Base-by-base conservation (phyloP, 1,140 invertebrate species). In the Pantala flavescens region DNA sequence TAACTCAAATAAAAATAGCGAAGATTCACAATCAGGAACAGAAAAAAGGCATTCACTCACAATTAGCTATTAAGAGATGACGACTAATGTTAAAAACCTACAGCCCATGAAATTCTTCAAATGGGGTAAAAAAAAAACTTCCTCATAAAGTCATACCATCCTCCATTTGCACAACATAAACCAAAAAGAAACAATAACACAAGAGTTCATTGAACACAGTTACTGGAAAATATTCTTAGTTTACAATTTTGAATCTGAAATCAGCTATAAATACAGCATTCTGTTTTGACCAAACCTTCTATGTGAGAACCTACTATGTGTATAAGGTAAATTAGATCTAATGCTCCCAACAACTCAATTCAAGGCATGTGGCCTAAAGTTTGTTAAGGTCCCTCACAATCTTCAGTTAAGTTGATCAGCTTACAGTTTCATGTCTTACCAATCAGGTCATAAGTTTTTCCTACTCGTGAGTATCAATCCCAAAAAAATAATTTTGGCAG, bases 401-500 rank as follows among this genome's bases (percentile, higher is more conserved):
- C 28, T 36, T 36, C 28, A 36, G 28, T 36, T 36, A 36, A 19
- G 49, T 63, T 63, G 16, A 63, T 63, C 49, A 63, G 49, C 49
- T 12, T 63, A 63, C 49, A 63, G 16, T 63, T 63, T 21, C 49
- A 16, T 19, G 14, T 63, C 49, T 63, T 63, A 19, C 49, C n/a
- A 63, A 63, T 63, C 12, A 63, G n/a, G 16, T 63, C 3, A 63
- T 7, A 63, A 7, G 49, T 16, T 63, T 63, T 63, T 21, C n/a
- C 49, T 63, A 63, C 49, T 63, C 49, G 12, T 19, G n/a, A 19
- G n/a, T 63, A 63, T 63, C 49, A 63, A 19, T 63, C 49, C 49
- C 49, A 63, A 63, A 63, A 36, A 63, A 63, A 63, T 63, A 63
- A 21, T 63, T 63, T 63, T 63, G 49, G 49, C 49, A 63, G 49